Evolutionary conservation across 2,113 vertebrate genomes (phyloP).

Genomic region (Amia ocellicauda): DNA sequence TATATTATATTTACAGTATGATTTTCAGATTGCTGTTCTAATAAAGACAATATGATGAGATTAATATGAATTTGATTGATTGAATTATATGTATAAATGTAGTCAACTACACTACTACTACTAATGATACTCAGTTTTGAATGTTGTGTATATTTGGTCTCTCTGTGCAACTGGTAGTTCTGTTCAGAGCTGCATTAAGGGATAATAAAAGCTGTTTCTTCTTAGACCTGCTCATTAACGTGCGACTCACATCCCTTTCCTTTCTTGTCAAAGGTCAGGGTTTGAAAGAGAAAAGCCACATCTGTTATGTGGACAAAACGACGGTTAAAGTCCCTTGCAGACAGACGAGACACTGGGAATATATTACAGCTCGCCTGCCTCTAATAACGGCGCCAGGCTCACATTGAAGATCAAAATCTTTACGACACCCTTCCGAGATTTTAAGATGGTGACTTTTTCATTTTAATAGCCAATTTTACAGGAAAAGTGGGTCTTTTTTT

Average conservation of each 20-base stretch:
- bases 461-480: too few species aligned
- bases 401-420: background rate
- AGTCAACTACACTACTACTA: too few species aligned
- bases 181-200: too few species aligned
- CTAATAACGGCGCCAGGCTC: background rate
- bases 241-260: slow-evolving; percentile 18
- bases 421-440: background rate
- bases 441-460: too few species aligned
- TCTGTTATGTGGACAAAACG: slow-evolving; percentile 17
- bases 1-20: too few species aligned
- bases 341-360: background rate
- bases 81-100: too few species aligned
- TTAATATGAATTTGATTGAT: too few species aligned
- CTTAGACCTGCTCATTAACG: slow-evolving; percentile 3
- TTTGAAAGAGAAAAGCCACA: slow-evolving; percentile 18
- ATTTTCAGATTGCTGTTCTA: too few species aligned
- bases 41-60: too few species aligned
- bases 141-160: too few species aligned
- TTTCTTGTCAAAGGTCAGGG: slow-evolving; percentile 15
- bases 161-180: background rate
- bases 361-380: background rate
- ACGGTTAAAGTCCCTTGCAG: background rate
- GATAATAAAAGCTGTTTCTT: background rate
- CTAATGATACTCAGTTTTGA: too few species aligned
- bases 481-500: too few species aligned